These are phyloP conservation scores for Limanda limanda DNA, from an alignment of 2,113 vertebrate species.

Conservation along the genomic window DNA sequence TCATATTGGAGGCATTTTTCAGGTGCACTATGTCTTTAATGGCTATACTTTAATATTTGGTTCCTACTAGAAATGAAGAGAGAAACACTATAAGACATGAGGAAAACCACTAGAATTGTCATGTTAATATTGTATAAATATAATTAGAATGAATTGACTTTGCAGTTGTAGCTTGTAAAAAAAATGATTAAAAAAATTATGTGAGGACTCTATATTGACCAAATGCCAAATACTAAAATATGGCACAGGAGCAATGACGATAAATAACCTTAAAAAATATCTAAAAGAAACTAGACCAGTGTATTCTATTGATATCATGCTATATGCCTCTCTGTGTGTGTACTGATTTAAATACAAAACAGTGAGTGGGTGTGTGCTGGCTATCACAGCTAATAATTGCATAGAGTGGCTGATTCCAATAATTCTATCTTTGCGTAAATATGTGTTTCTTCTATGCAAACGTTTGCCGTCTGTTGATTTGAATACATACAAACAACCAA, in stretches of 20 bases:
- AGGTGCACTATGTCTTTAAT: too few species aligned
- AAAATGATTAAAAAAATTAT: neutral
- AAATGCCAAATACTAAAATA: too few species aligned
- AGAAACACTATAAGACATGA: neutral
- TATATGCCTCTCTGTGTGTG: neutral
- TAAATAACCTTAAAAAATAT: neutral
- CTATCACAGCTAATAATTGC: neutral
- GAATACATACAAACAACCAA: neutral
- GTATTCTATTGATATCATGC: slow-evolving; percentile 1
- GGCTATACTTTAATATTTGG: too few species aligned
- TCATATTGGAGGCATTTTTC: too few species aligned
- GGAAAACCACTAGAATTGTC: neutral
- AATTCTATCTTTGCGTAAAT: neutral
- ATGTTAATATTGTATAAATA: neutral
- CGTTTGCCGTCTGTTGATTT: neutral
- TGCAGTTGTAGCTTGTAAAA: neutral
- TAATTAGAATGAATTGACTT: neutral
- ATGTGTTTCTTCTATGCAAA: neutral
- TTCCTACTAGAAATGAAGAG: too few species aligned
- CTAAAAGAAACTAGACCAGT: slow-evolving; percentile 1
- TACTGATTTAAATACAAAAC: neutral
- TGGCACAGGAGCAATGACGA: neutral
- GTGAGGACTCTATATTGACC: neutral
- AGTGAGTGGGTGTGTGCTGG: neutral
- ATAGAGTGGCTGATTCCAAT: neutral